Percentiles rank a stretch among this genome's conserved stretches.
phyloP scores from a whole-genome alignment of 2,113 vertebrate species.

The Genyomyrus donnyi region DNA sequence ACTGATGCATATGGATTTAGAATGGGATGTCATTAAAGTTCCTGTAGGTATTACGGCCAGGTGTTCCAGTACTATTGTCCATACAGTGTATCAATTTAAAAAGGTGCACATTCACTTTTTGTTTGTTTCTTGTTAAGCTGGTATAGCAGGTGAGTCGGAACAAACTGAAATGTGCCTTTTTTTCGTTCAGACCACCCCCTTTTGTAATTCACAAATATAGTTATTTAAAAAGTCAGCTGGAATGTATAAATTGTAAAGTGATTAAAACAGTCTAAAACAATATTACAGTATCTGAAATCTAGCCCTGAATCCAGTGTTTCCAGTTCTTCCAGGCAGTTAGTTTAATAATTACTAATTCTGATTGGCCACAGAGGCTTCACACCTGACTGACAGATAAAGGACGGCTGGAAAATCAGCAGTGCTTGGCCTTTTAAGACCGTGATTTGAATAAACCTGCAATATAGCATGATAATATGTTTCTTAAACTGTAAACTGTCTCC shows the following conservation, averaged over 20 bases:
- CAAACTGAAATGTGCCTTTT: background rate
- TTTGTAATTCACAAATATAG: background rate
- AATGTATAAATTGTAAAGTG: background rate
- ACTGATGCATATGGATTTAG: too few species aligned
- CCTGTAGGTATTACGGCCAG: background rate
- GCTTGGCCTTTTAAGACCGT: background rate
- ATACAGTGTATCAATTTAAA: background rate
- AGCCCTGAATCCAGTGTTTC: background rate
- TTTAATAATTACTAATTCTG: background rate
- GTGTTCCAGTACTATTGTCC: background rate
- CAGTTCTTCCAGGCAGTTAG: background rate
- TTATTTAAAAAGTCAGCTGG: background rate
- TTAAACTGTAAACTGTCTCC: background rate
- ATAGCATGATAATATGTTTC: background rate
- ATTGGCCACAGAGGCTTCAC: background rate
- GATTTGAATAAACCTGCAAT: background rate
- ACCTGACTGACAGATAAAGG: background rate
- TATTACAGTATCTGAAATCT: background rate
- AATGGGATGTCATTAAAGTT: too few species aligned
- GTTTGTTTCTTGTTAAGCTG: background rate
- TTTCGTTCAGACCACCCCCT: background rate
- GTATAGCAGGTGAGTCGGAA: background rate
- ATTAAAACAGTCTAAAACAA: background rate
- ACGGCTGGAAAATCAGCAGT: background rate
- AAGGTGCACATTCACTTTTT: background rate